Percentiles rank a stretch among this genome's conserved stretches.
phyloP scores from a whole-genome alignment of 2,888 invertebrate genomes.

The Theristus sp. region DNA sequence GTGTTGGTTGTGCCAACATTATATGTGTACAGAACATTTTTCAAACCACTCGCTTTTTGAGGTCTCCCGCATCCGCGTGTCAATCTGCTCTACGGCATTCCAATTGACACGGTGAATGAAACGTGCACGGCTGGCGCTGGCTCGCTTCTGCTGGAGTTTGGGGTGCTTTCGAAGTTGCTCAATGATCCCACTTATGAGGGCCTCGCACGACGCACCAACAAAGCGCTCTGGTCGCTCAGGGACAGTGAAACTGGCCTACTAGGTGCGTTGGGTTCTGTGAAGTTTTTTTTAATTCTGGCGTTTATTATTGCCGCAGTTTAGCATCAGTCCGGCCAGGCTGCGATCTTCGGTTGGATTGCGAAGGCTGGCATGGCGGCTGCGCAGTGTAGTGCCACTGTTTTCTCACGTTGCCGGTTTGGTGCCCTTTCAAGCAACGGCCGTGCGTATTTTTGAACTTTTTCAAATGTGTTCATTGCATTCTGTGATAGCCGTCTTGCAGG shows the following conservation, averaged over 20 bases:
- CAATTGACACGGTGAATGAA: constrained; percentile 37
- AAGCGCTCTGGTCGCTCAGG: constrained; percentile 39
- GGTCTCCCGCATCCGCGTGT: constrained; percentile 33
- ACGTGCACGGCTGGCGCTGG: constrained; percentile 48
- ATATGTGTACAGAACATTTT: too few relatives aligned
- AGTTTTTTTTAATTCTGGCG: not conserved
- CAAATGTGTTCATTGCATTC: too few relatives aligned
- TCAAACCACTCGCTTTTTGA: constrained; percentile 5
- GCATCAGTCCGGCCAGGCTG: too few relatives aligned
- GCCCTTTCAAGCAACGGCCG: too few relatives aligned
- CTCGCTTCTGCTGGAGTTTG: constrained; percentile 44
- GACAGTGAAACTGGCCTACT: constrained; percentile 42
- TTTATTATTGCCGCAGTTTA: too few relatives aligned
- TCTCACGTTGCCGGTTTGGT: not conserved
- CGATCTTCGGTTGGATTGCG: too few relatives aligned
- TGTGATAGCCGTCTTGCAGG: constrained; percentile 36
- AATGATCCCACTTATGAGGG: constrained; percentile 43
- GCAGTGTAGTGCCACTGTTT: not conserved
- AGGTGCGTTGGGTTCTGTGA: constrained; percentile 29
- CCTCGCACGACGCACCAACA: constrained; percentile 40
- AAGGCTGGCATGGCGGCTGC: too few relatives aligned
- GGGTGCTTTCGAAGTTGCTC: constrained; percentile 41
- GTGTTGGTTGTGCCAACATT: too few relatives aligned
- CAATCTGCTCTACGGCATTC: constrained; percentile 39
- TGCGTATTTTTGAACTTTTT: too few relatives aligned